These are phyloP conservation scores for Fopius arisanus DNA, from an alignment of 1,140 invertebrate genomes.

Conservation along the genomic window DNA sequence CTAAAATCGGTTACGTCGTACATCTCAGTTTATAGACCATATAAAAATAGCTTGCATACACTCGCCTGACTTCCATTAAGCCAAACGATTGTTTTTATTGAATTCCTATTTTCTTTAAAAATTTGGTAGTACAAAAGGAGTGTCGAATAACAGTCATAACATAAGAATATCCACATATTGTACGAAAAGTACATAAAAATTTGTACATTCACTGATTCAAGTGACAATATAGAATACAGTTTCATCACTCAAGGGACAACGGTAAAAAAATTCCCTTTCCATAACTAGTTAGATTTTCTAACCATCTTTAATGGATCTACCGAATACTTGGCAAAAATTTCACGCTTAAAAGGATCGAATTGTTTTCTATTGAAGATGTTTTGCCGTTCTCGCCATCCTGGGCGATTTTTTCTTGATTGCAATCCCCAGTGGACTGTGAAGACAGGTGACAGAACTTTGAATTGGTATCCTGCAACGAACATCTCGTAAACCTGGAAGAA, in stretches of 20 bases:
- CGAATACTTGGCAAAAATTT: constrained; percentile 79
- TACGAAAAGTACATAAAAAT: not conserved
- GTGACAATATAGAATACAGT: too few relatives aligned
- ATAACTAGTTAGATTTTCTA: not conserved
- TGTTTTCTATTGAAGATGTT: constrained; percentile 83
- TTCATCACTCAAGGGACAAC: too few relatives aligned
- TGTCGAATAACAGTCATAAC: not conserved
- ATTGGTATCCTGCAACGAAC: constrained; percentile 88
- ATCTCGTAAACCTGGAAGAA: constrained; percentile 88
- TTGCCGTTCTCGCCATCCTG: constrained; percentile 85
- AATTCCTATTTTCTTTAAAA: not conserved
- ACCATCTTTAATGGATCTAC: not conserved
- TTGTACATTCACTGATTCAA: not conserved
- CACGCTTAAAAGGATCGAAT: constrained; percentile 85
- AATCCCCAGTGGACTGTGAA: constrained; percentile 92
- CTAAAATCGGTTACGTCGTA: too few relatives aligned
- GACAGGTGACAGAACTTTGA: constrained; percentile 87
- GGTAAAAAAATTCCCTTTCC: not conserved
- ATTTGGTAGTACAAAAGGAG: not conserved
- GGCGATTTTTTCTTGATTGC: constrained; percentile 77
- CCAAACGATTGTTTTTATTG: too few relatives aligned
- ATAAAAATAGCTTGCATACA: too few relatives aligned
- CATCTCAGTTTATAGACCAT: too few relatives aligned
- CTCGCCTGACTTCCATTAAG: too few relatives aligned
- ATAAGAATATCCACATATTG: not conserved